Conservation (phyloP, 2,888 invertebrate genomes). For the Cephus pulcher region DNA sequence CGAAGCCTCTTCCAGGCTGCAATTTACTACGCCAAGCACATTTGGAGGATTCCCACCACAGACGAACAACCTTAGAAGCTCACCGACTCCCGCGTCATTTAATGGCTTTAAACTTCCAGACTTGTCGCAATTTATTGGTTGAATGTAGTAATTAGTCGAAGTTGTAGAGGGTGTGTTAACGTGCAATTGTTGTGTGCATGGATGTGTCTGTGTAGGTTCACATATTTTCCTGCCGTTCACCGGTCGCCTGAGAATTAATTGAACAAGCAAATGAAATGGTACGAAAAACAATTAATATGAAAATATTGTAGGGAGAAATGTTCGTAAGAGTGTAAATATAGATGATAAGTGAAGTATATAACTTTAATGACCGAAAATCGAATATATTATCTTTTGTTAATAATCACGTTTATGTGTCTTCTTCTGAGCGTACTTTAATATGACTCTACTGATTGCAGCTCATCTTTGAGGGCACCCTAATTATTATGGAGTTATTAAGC, state of each 20-base stretch:
- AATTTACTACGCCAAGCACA: conserved; percentile 48
- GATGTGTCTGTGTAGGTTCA: background rate
- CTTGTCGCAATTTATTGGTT: conserved; percentile 77
- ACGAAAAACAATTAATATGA: background rate
- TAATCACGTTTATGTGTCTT: background rate
- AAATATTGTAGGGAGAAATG: background rate
- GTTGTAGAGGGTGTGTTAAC: background rate
- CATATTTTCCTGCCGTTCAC: background rate
- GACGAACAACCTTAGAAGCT: conserved; percentile 45
- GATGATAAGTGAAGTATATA: conserved; percentile 35
- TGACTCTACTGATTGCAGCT: background rate
- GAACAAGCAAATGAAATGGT: background rate
- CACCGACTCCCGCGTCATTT: conserved; percentile 61
- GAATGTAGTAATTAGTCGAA: conserved; percentile 44
- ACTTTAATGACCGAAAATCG: background rate
- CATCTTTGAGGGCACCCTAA: background rate
- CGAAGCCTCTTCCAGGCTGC: conserved; percentile 48
- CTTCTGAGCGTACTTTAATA: background rate
- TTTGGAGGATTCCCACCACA: conserved; percentile 46
- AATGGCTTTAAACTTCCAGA: conserved; percentile 82
- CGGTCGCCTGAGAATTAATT: background rate
- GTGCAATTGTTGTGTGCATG: background rate
- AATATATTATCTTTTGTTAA: background rate
- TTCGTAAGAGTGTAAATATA: conserved; percentile 51
- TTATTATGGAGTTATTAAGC: background rate